These are phyloP conservation scores for Nymphalis c-album DNA, from an alignment of 2,888 invertebrate genomes.

Conservation along the genomic window DNA sequence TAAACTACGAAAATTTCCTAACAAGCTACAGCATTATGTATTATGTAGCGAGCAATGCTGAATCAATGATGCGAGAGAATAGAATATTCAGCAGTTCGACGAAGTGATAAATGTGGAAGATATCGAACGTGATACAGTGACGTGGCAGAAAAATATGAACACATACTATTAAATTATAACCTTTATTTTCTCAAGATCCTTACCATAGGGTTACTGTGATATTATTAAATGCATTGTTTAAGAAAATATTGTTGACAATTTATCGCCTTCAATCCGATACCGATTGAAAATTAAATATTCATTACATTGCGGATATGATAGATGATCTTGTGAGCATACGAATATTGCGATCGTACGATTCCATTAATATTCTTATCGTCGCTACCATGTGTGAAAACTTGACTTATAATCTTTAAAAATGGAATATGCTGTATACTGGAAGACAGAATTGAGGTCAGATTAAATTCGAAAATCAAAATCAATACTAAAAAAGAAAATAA, in stretches of 20 bases:
- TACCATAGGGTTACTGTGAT: too few species aligned
- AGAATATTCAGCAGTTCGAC: slow-evolving; percentile 10
- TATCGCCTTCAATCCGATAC: background rate
- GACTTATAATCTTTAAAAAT: too few species aligned
- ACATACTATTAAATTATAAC: too few species aligned
- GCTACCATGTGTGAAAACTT: background rate
- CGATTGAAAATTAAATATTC: slow-evolving; percentile 7
- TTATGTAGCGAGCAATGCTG: background rate
- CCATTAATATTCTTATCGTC: background rate
- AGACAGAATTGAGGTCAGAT: too few species aligned
- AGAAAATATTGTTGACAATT: too few species aligned
- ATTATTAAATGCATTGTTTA: too few species aligned
- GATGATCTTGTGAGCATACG: background rate
- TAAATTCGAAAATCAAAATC: too few species aligned
- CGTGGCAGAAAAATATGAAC: background rate
- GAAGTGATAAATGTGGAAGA: slow-evolving; percentile 3
- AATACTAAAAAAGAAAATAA: too few species aligned
- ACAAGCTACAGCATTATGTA: background rate
- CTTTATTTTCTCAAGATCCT: too few species aligned
- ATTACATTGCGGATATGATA: slow-evolving; percentile 1
- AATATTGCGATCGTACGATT: slow-evolving; percentile 8
- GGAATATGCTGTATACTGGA: too few species aligned
- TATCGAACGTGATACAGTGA: slow-evolving; percentile 1
- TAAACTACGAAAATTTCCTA: background rate
- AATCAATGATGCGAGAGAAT: slow-evolving; percentile 11